Conservation (phyloP, 1,140 invertebrate genomes). For the Trissolcus basalis region DNA sequence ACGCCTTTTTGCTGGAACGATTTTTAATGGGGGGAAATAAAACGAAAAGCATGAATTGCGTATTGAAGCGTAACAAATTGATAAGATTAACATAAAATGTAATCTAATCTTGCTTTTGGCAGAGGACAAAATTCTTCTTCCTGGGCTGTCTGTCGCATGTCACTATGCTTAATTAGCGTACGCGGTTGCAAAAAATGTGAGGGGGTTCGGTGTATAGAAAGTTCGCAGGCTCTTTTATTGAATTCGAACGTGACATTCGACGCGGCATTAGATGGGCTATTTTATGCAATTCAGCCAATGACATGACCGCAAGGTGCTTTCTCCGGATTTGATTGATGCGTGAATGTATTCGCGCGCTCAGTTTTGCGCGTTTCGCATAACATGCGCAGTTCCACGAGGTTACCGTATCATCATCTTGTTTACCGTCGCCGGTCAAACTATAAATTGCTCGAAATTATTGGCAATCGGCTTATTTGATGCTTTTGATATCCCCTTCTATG, state of each 20-base stretch:
- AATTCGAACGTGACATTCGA: conserved; percentile 34
- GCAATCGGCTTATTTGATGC: no score
- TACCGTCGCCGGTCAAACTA: no score
- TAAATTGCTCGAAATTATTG: no score
- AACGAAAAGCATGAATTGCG: no score
- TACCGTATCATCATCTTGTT: conserved; percentile 49
- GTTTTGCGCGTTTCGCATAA: conserved; percentile 14
- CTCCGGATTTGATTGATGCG: conserved; percentile 52
- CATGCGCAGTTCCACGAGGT: conserved; percentile 32
- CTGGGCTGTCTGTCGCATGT: conserved; percentile 20
- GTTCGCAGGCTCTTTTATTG: conserved; percentile 20
- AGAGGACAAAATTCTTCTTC: conserved; percentile 21
- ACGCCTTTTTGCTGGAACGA: no score
- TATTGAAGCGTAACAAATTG: no score
- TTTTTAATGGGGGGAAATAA: no score
- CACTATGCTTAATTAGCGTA: conserved; percentile 30
- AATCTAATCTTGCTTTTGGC: no score
- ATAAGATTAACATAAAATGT: no score
- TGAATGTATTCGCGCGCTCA: conserved; percentile 38
- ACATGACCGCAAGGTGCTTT: conserved; percentile 43
- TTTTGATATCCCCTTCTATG: no score
- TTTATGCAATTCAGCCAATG: conserved; percentile 35
- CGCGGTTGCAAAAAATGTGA: conserved; percentile 5
- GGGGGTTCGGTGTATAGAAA: conserved; percentile 18
- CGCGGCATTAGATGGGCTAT: conserved; percentile 22